Base-by-base conservation (phyloP, 2,888 invertebrate genomes). In the Autographa pulchrina region DNA sequence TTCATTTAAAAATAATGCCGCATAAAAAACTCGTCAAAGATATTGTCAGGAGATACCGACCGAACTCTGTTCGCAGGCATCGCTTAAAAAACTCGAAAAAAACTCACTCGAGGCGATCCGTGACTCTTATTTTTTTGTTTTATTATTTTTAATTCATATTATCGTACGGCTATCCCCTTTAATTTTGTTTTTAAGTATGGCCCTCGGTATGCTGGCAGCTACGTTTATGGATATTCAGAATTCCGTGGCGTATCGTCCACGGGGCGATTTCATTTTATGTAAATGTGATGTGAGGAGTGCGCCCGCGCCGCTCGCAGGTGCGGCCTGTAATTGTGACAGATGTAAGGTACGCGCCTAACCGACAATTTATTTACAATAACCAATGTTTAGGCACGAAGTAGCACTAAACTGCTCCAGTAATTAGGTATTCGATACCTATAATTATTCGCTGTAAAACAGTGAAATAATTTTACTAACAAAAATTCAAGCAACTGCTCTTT, bases 171-270 rank as follows among this genome's bases (percentile, higher is more conserved):
- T 94, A 94, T 95, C 94, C 96, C 94, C 96, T 96, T 96, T 95
- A 96, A 95, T 96, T 96, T 96, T 94, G 95, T 95, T 95, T 96
- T 96, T 95, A 95, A 96, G 95, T 95, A 95, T 94, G 95, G 94
- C 89, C 92, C 92, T 91, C 92, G 94, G 93, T 93, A 94, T 95
- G 94, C 95, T 95, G 94, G 88, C 94, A 94, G 95, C 94, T 92
- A 95, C 93, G 92, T 94, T 95, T 95, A 94, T 94, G 94, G 94
- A 93, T 94, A 93, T 94, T 95, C 92, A 84, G 92, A 94, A 95
- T 95, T 94, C 95, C 94, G 92, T 92, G 91, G 92, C 80, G 93
- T 92, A 93, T 91, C 91, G 90, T 91, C 90, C 90, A 90, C 88
- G 88, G 90, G 91, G 90, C 90, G 91, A 92, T 93, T 93, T 92